Evolutionary conservation across 1,140 invertebrate species (phyloP), one percentile per base, ranked within the genome.

Genomic region (Drosophila fuyamai): DNA sequence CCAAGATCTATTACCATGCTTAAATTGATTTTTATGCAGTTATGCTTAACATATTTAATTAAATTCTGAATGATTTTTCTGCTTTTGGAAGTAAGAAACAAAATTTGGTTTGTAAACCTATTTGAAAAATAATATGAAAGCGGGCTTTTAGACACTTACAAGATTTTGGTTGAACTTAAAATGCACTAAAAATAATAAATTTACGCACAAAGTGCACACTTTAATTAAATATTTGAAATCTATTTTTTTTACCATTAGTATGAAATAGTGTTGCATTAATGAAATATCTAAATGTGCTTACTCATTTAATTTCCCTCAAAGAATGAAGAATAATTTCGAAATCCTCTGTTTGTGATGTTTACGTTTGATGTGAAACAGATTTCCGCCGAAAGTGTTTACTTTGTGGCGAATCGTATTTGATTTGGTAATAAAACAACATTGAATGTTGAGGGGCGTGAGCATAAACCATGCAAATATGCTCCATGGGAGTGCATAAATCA

Each of bases 401-500:
- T 81, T 57, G 60, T 58, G 81, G 58, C 61, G 61, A 82, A 82
- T 78, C 23, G 58, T 57, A 55, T 82, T 77, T 60, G 79, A 58
- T 61, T 74, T 82, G 79, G 58, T 57, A 48, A 82, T 83, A 76
- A 82, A 82, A 65, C 44, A 44, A 59, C 41, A 56, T 59, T 18
- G 29, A 44, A 35, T 55, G 51, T 27, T 18, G 44, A 35, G n/a
- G 36, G n/a, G 56, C 35, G 23, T 38, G 50, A 36, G 12, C 32
- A 36, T 16, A 53, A 27, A 6, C 7, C 35, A 54, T 51, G 48
- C 48, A 35, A 62, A 63, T 60, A 60, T 61, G 67, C 47, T 43
- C 41, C 14, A 32, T 9, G 50, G 55, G 53, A 75, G 76, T 63
- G 56, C 62, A 82, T 88, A 86, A 86, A 86, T 86, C 83, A 86